Conservation (phyloP, 2,888 invertebrate species). For the Amphiduros pacificus region DNA sequence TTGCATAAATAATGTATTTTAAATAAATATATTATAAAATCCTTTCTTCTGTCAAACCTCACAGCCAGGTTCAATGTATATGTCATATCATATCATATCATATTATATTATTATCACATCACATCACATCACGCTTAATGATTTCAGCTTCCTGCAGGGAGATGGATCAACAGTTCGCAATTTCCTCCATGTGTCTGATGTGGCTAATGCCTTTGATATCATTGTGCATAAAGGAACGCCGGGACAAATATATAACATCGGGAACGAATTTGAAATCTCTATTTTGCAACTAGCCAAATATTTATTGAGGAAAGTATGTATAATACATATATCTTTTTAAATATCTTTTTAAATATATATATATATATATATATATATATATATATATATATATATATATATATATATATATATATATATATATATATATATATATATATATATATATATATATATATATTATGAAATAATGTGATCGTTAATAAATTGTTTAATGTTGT, state of each 20-base stretch:
- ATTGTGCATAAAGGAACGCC: conserved; percentile 45
- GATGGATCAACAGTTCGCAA: conserved; percentile 43
- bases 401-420: background rate
- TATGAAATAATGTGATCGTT: background rate
- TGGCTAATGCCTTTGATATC: conserved; percentile 33
- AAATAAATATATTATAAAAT: too few relatives aligned
- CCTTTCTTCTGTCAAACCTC: too few relatives aligned
- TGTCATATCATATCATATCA: too few relatives aligned
- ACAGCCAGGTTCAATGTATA: too few relatives aligned
- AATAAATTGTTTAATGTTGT: background rate
- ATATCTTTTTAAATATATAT: background rate
- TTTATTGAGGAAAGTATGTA: conserved; percentile 42
- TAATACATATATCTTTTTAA: background rate
- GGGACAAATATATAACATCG: conserved; percentile 41
- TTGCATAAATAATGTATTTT: too few relatives aligned
- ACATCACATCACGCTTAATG: too few relatives aligned
- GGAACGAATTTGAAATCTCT: conserved; percentile 40
- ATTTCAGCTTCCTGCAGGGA: conserved; percentile 35
- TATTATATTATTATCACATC: too few relatives aligned
- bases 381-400: background rate
- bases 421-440: too few relatives aligned
- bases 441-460: too few relatives aligned
- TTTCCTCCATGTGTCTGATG: conserved; percentile 43
- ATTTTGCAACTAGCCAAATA: conserved; percentile 52
- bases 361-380: background rate